Conservation (phyloP, 2,888 invertebrate genomes). For the Agrochola macilenta region DNA sequence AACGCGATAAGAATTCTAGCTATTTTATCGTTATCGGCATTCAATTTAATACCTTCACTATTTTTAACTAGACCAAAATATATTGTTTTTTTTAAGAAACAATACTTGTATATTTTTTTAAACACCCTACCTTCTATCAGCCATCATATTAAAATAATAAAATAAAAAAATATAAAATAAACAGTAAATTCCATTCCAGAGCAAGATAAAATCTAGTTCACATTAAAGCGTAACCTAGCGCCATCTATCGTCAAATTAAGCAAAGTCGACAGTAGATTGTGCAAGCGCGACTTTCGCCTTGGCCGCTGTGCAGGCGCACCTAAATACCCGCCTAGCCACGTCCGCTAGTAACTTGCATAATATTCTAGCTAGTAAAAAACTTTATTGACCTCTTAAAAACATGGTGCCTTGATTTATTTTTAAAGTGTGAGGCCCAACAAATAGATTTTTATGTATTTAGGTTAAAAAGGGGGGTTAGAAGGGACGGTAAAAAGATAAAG, state of each 20-base stretch:
- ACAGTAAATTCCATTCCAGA: background rate
- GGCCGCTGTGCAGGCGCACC: slow-evolving; percentile 66
- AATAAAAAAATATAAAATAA: background rate
- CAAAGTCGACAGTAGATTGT: slow-evolving; percentile 55
- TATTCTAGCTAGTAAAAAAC: slow-evolving; percentile 25
- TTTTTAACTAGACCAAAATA: slow-evolving; percentile 32
- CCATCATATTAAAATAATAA: background rate
- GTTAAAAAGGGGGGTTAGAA: background rate
- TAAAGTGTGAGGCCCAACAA: background rate
- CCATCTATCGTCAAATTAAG: slow-evolving; percentile 59
- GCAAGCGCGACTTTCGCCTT: slow-evolving; percentile 72
- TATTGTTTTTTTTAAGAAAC: background rate
- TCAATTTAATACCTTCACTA: background rate
- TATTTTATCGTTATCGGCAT: slow-evolving; percentile 25
- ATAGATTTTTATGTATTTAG: background rate
- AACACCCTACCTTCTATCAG: background rate
- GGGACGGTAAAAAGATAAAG: too few relatives aligned
- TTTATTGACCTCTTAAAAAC: slow-evolving; percentile 7
- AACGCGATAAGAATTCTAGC: slow-evolving; percentile 36
- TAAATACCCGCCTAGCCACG: slow-evolving; percentile 57
- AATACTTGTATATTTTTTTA: background rate
- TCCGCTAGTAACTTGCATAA: slow-evolving; percentile 62
- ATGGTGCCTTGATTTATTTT: background rate
- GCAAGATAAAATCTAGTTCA: slow-evolving; percentile 1
- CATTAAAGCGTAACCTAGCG: slow-evolving; percentile 33